Evolutionary conservation across 2,113 vertebrate species (phyloP).

Genomic region (Thymallus thymallus): DNA sequence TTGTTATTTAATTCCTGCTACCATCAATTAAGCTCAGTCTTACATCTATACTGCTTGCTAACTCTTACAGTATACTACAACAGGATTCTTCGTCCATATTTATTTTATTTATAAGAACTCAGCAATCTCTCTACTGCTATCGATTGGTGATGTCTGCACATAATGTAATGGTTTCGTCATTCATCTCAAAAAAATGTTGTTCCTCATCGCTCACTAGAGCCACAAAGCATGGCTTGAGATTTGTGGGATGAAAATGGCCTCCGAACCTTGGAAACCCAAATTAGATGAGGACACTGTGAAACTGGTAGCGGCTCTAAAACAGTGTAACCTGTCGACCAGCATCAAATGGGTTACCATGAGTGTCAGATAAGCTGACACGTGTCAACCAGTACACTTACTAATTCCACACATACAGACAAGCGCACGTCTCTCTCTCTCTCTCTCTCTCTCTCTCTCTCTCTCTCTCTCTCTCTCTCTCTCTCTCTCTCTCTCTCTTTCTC

Average conservation of each 20-base stretch:
- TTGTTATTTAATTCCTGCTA: neutral
- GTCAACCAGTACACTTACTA: neutral
- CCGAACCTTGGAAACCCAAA: slow-evolving; percentile 7
- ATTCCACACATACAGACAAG: neutral
- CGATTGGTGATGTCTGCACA: no score
- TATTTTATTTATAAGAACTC: neutral
- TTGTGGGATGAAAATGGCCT: neutral
- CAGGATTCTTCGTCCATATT: neutral
- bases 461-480: no score
- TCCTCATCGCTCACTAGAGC: no score
- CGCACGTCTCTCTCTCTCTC: neutral
- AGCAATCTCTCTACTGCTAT: neutral
- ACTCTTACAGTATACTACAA: neutral
- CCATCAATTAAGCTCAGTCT: neutral
- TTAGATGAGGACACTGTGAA: slow-evolving; percentile 3
- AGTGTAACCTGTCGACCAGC: neutral
- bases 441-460: no score
- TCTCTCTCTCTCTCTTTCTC: neutral
- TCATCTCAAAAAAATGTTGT: no score
- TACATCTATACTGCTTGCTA: neutral
- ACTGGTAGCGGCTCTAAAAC: neutral
- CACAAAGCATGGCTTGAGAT: neutral
- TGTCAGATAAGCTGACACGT: slow-evolving; percentile 11
- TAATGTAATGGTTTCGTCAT: no score
- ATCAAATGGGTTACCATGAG: neutral